Evolutionary conservation across 2,888 invertebrate genomes (phyloP), one percentile per base, ranked within the genome.

Genomic region (Rhagonycha fulva): DNA sequence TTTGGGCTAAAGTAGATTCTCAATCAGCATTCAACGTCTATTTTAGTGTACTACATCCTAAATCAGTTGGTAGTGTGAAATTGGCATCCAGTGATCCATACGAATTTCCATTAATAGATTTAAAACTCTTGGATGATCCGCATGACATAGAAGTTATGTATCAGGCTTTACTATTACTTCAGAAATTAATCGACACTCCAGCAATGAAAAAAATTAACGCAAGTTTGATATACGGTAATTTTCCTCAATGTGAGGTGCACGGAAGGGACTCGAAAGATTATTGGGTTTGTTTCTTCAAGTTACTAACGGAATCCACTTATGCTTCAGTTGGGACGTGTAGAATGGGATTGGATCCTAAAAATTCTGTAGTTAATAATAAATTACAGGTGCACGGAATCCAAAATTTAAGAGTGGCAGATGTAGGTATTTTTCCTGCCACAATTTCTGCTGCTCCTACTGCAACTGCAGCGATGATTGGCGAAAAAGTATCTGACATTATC

Each of bases 51-150:
- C 83, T 94, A 82, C 90, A 91, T 71, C 90, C 92, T 0, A 87
- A 88, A 77, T 90, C 90, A 24, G 83, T 84, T 23, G 92, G 92
- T 12, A 84, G 82, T 67, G 73, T 92, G 11, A 88, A 87, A 78
- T 84, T 93, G 9, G 84, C 86, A 74, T 88, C 89, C 1, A 85
- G 82, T 10, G 88, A 93, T 84, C 93, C 93, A 0, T 86, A 89
- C 60, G 89, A 91, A 23, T 89, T 90, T 84, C 93, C 93, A 0
- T 85, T 89, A 23, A 89, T 94, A 62, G 88, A 91, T 82, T 91
- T 91, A 2, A 92, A 92, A 80, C 92, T 91, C 80, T 88, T 91
- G 68, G 80, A 87, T 7, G 88, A 88, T 14, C 84, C 87, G 0
- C 82, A 87, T n/a, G 91, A 91, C 78, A 82, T 88, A 1, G 88